A percentile compares a stretch with the other conserved stretches of the same genome.
Evolutionary conservation across 2,113 vertebrate species (phyloP).

Genomic region (Pholis gunnellus): DNA sequence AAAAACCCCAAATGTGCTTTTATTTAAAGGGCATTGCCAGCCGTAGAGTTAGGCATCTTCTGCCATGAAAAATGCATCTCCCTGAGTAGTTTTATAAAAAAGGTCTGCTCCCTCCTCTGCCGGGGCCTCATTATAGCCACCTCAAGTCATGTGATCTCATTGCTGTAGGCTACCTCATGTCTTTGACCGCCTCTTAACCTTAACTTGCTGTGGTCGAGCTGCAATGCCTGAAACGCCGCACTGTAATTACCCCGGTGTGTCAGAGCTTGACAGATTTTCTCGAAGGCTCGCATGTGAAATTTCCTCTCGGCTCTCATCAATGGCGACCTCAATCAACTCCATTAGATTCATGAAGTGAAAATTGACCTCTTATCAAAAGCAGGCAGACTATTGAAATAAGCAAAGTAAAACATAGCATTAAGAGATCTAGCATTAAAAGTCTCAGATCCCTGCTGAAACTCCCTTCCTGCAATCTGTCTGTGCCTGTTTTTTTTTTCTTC

Average conservation of each 20-base stretch:
- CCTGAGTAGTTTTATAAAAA: neutral
- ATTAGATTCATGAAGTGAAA: neutral
- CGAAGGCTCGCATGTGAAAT: slow-evolving; percentile 1
- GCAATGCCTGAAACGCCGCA: slow-evolving; percentile 3
- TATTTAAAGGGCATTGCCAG: neutral
- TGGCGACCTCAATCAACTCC: slow-evolving; percentile 15
- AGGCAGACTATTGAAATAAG: neutral
- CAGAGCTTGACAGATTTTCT: slow-evolving; percentile 29
- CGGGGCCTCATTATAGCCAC: slow-evolving; percentile 8
- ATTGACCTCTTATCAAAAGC: neutral
- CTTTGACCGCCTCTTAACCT: slow-evolving; percentile 37
- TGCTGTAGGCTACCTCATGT: slow-evolving; percentile 8
- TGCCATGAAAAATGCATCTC: neutral
- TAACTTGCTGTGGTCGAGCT: slow-evolving; percentile 23
- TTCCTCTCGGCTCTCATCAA: neutral
- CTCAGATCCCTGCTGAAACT: slow-evolving; percentile 1
- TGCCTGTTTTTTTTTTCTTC: neutral
- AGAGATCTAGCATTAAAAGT: neutral
- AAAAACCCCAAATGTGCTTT: slow-evolving; percentile 3
- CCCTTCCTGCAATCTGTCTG: neutral
- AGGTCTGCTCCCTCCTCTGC: slow-evolving; percentile 1
- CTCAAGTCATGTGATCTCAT: slow-evolving; percentile 13
- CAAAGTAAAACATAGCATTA: neutral
- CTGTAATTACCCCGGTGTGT: slow-evolving; percentile 7
- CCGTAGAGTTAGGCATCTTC: neutral